Percentiles rank a stretch among this genome's conserved stretches.
Evolutionary conservation across 2,888 invertebrate species (phyloP).

Genomic region (Mythimna impura): DNA sequence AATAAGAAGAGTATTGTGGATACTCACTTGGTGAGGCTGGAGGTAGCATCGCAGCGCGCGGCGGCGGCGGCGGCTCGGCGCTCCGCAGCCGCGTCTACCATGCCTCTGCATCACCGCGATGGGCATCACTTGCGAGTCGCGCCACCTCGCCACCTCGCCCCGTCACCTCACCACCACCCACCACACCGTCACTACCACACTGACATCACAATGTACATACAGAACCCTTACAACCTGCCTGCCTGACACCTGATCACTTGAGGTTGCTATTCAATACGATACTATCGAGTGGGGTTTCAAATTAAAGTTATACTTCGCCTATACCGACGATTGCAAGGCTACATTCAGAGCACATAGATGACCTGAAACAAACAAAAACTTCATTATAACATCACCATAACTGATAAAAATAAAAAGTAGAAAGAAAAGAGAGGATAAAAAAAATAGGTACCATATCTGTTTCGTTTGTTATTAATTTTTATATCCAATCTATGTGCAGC

Average conservation of each 20-base stretch:
- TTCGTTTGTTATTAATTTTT: too few species aligned
- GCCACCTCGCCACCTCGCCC: conserved; percentile 71
- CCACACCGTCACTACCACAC: conserved; percentile 79
- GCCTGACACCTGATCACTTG: conserved; percentile 76
- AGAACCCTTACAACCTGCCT: conserved; percentile 73
- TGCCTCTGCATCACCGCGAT: conserved; percentile 89
- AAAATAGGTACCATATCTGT: background rate
- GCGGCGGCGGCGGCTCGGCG: conserved; percentile 87
- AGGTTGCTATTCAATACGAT: conserved; percentile 70
- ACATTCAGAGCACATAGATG: conserved; percentile 53
- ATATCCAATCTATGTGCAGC: too few species aligned
- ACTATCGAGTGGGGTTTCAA: conserved; percentile 61
- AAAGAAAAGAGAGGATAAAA: background rate
- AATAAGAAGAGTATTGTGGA: background rate
- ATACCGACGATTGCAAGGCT: conserved; percentile 48
- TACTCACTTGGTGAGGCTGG: conserved; percentile 87
- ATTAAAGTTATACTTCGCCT: conserved; percentile 53
- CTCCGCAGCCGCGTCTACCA: conserved; percentile 90
- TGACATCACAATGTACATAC: conserved; percentile 75
- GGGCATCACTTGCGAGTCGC: conserved; percentile 85
- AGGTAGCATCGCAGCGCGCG: conserved; percentile 82
- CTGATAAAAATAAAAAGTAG: background rate
- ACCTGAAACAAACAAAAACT: conserved; percentile 65
- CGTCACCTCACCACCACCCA: conserved; percentile 78
- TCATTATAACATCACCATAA: conserved; percentile 3